Evolutionary conservation across 2,888 invertebrate species (phyloP).

Genomic region (Drosophila monieri): DNA sequence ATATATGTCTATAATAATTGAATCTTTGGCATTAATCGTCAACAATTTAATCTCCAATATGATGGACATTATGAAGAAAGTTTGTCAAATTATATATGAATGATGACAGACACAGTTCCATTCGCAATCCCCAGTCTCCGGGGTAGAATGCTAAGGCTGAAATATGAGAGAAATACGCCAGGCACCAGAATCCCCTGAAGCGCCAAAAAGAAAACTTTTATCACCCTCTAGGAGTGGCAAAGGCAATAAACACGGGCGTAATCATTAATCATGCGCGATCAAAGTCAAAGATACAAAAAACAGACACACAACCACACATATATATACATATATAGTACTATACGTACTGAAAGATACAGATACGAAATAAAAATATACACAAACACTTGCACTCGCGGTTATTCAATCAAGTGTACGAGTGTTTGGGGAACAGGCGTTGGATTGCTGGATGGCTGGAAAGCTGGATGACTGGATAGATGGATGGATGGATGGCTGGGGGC

Average conservation of each 20-base stretch:
- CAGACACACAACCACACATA: constrained; percentile 21
- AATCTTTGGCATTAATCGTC: background rate
- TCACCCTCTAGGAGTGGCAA: constrained; percentile 32
- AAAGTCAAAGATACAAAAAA: constrained; percentile 74
- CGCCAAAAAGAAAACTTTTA: constrained; percentile 37
- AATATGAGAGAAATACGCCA: constrained; percentile 53
- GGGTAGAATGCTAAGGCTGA: constrained; percentile 42
- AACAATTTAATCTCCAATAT: constrained; percentile 6
- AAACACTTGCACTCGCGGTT: constrained; percentile 32
- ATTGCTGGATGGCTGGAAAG: constrained; percentile 16
- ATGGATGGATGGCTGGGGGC: constrained; percentile 26
- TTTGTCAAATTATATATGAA: constrained; percentile 26
- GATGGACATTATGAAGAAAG: constrained; percentile 10
- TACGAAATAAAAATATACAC: constrained; percentile 17
- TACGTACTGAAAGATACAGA: constrained; percentile 23
- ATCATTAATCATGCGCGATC: constrained; percentile 77
- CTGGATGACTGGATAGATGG: constrained; percentile 12
- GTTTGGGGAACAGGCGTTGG: constrained; percentile 60
- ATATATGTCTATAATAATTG: background rate
- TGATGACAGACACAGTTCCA: constrained; percentile 18
- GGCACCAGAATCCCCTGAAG: constrained; percentile 46
- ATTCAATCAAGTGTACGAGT: constrained; percentile 46
- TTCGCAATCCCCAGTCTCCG: background rate
- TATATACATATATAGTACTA: background rate
- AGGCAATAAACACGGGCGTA: constrained; percentile 73